Conservation (phyloP, 2,113 vertebrate genomes). For the Calidris pygmaea region DNA sequence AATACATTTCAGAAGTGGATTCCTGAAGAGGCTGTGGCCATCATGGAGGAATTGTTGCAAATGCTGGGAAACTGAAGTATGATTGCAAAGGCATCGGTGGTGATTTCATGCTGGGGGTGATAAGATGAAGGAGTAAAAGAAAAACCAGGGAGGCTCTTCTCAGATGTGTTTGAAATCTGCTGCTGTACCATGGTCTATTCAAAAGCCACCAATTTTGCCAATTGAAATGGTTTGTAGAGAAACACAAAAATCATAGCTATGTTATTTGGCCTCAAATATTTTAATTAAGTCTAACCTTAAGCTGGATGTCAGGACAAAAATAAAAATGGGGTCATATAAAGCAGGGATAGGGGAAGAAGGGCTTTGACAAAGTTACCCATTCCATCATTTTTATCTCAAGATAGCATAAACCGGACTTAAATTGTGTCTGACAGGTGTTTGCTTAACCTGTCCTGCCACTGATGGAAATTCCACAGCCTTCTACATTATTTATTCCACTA, state of each 20-base stretch:
- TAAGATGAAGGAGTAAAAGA: background rate
- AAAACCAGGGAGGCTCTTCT: background rate
- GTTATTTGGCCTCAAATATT: background rate
- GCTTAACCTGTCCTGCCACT: background rate
- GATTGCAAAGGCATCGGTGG: background rate
- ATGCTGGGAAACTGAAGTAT: background rate
- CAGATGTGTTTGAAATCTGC: background rate
- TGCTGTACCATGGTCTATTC: background rate
- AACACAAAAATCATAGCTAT: background rate
- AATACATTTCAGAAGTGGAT: background rate
- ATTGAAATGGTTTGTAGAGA: background rate
- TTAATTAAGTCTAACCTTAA: background rate
- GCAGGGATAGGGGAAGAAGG: background rate
- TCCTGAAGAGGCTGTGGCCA: background rate
- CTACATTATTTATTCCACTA: background rate
- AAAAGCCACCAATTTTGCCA: background rate
- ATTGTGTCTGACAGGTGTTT: background rate
- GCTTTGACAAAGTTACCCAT: background rate
- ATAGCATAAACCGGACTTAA: background rate
- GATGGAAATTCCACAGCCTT: background rate
- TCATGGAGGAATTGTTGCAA: background rate
- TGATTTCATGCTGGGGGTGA: background rate
- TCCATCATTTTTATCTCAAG: background rate
- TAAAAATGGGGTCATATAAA: background rate
- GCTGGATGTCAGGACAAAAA: background rate